phyloP scores from a whole-genome alignment of 2,888 invertebrate species.

The Saturnia japonica region DNA sequence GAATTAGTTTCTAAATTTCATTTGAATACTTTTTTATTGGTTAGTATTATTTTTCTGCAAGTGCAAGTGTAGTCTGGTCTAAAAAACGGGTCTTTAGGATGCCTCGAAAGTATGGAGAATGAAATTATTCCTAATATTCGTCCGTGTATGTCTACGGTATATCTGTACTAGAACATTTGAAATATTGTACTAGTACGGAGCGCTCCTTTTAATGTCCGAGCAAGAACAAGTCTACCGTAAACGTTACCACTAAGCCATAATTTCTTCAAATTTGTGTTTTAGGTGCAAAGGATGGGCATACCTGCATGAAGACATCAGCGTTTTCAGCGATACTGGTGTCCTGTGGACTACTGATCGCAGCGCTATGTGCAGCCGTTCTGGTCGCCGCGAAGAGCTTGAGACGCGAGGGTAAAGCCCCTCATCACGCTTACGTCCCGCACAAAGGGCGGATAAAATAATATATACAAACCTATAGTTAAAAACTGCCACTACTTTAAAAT shows the following conservation, averaged over 20 bases:
- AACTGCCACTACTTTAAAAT: not conserved
- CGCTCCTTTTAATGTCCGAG: no score
- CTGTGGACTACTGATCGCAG: constrained; percentile 86
- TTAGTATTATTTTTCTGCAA: no score
- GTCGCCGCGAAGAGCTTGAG: constrained; percentile 89
- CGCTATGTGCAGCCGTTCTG: constrained; percentile 87
- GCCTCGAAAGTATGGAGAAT: no score
- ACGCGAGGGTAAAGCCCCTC: constrained; percentile 73
- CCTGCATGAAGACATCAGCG: constrained; percentile 84
- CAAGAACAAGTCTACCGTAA: no score
- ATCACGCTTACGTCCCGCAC: constrained; percentile 83
- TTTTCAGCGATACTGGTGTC: constrained; percentile 86
- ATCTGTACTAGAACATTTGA: no score
- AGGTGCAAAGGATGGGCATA: constrained; percentile 76
- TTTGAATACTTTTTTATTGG: no score
- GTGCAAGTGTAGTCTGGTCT: no score
- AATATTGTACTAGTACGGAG: no score
- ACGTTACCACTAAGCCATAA: not conserved
- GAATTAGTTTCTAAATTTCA: no score
- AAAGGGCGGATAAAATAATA: constrained; percentile 83
- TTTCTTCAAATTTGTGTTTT: constrained; percentile 22
- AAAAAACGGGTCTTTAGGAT: no score
- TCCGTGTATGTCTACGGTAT: no score
- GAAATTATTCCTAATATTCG: no score
- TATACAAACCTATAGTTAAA: not conserved